phyloP scores from a whole-genome alignment of 2,888 invertebrate genomes.

The Pherbina coryleti region DNA sequence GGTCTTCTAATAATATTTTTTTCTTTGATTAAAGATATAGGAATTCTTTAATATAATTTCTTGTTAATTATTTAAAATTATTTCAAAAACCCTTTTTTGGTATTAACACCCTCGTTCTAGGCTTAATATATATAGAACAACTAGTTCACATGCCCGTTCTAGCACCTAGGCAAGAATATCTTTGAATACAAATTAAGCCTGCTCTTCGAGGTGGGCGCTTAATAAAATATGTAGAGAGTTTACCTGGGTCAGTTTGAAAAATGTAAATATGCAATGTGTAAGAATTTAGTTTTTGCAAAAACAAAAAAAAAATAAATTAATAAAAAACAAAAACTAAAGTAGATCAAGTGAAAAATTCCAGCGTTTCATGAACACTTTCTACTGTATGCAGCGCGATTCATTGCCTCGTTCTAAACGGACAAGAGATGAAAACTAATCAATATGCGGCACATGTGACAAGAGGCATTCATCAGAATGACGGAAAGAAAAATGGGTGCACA shows the following conservation, averaged over 20 bases:
- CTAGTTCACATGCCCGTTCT: too few relatives aligned
- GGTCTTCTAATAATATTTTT: too few relatives aligned
- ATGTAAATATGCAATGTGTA: background rate
- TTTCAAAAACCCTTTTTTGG: too few relatives aligned
- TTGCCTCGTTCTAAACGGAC: constrained; percentile 29
- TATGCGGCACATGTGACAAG: constrained; percentile 53
- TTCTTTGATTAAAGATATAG: too few relatives aligned
- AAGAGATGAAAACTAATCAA: constrained; percentile 49
- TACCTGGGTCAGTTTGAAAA: background rate
- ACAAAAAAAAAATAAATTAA: background rate
- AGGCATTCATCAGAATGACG: constrained; percentile 57
- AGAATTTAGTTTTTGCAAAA: background rate
- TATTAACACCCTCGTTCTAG: too few relatives aligned
- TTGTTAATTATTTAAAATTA: too few relatives aligned
- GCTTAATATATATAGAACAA: too few relatives aligned
- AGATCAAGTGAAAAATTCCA: constrained; percentile 17
- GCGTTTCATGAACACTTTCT: constrained; percentile 31
- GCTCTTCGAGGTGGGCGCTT: too few relatives aligned
- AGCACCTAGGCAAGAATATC: too few relatives aligned
- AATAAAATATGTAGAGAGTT: too few relatives aligned
- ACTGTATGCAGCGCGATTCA: background rate
- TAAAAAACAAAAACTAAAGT: constrained; percentile 12
- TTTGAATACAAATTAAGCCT: too few relatives aligned
- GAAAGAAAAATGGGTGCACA: constrained; percentile 58
- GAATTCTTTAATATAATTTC: too few relatives aligned